These are phyloP conservation scores for Wasmannia auropunctata DNA, from an alignment of 1,140 invertebrate species.

Conservation along the genomic window DNA sequence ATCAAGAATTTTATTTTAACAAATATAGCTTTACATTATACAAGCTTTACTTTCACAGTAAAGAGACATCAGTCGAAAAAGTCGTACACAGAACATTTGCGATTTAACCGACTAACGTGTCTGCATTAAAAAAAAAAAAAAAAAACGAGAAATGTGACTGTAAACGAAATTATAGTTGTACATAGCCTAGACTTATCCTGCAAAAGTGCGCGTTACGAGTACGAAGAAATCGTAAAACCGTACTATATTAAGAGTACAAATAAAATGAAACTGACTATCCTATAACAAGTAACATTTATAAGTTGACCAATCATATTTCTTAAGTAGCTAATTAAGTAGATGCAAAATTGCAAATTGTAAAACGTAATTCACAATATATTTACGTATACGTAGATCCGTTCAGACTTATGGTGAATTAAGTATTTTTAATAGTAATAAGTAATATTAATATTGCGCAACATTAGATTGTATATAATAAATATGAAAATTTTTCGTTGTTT, in stretches of 20 bases:
- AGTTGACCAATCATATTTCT: background rate
- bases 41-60: slow-evolving; percentile 14
- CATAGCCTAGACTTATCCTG: background rate
- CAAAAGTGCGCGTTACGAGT: background rate
- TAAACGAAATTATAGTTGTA: background rate
- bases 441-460: slow-evolving; percentile 2
- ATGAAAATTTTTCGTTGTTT: background rate
- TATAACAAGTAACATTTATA: slow-evolving; percentile 20
- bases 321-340: slow-evolving; percentile 36
- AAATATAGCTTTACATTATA: slow-evolving; percentile 25
- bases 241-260: background rate
- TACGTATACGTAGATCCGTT: background rate
- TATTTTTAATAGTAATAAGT: background rate
- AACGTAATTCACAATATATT: background rate
- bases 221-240: background rate
- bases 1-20: slow-evolving; percentile 33
- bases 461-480: background rate
- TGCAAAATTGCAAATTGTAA: slow-evolving; percentile 4
- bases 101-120: background rate
- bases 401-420: background rate
- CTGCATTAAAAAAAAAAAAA: too few species aligned
- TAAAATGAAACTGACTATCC: background rate
- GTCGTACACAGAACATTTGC: background rate
- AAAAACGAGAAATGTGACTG: background rate
- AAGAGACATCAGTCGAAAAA: slow-evolving; percentile 4